Conservation (phyloP, 2,113 vertebrate genomes). For the Scomber japonicus region DNA sequence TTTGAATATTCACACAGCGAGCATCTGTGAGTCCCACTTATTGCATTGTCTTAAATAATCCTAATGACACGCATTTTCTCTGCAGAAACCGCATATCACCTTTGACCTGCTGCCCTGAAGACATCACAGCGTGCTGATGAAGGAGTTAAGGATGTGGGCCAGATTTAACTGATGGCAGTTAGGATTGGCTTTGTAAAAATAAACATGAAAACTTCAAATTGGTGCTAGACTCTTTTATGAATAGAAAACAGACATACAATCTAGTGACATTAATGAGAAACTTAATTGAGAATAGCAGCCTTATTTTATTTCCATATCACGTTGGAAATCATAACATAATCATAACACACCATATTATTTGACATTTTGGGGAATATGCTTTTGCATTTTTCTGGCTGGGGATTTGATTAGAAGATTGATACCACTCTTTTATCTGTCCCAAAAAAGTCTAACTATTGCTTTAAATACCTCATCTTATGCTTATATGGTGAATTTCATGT, state of each 20-base stretch:
- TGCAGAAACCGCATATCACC: constrained; percentile 27
- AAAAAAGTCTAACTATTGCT: too few species aligned
- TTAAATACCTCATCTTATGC: too few species aligned
- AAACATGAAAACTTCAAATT: constrained; percentile 12
- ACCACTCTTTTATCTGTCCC: too few species aligned
- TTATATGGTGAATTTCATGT: too few species aligned
- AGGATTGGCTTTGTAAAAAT: background rate
- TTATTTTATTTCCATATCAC: background rate
- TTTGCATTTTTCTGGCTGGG: too few species aligned
- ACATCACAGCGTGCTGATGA: background rate
- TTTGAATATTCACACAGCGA: background rate
- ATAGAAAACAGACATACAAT: background rate
- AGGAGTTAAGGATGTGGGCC: background rate
- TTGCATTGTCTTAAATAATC: background rate
- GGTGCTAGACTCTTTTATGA: background rate
- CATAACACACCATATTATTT: too few species aligned
- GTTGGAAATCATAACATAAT: background rate
- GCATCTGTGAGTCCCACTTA: background rate
- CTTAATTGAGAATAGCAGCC: background rate
- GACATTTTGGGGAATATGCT: too few species aligned
- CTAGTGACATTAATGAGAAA: background rate
- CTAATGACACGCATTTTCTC: background rate
- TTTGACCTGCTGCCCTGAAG: background rate
- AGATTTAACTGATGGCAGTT: background rate
- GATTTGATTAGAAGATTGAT: background rate